phyloP scores from a whole-genome alignment of 2,797 vertebrate genomes.

The Lagodon rhomboides region DNA sequence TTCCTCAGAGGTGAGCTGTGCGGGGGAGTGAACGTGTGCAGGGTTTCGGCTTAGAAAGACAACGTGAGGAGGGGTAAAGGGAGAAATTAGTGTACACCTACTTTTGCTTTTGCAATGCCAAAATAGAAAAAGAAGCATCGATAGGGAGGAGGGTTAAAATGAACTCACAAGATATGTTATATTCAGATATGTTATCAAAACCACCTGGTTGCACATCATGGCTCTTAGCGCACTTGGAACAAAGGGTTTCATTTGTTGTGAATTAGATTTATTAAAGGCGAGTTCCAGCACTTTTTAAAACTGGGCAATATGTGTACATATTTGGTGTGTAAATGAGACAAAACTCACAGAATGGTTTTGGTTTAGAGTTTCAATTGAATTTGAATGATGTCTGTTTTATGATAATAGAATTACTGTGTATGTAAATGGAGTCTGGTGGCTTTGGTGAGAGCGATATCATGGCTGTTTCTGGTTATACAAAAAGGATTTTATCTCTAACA shows the following conservation, averaged over 20 bases:
- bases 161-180: constrained; percentile 70
- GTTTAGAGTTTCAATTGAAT: no score
- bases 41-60: constrained; percentile 80
- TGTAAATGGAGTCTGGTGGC: no score
- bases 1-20: constrained; percentile 86
- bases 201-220: constrained; percentile 65
- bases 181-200: constrained; percentile 74
- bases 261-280: constrained; percentile 13
- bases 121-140: constrained; percentile 58
- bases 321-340: no score
- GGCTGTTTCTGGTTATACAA: background rate
- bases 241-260: constrained; percentile 11
- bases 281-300: no score
- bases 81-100: constrained; percentile 63
- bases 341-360: no score
- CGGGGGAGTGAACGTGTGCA: constrained; percentile 80
- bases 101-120: constrained; percentile 61
- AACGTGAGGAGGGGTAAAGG: constrained; percentile 64
- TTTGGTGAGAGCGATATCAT: background rate
- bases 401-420: no score
- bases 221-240: constrained; percentile 16
- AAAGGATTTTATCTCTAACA: no score
- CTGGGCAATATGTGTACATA: no score
- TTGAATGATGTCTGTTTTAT: no score
- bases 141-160: constrained; percentile 68